These are phyloP conservation scores for Acheta domesticus DNA, from an alignment of 2,888 invertebrate genomes.

Conservation along the genomic window DNA sequence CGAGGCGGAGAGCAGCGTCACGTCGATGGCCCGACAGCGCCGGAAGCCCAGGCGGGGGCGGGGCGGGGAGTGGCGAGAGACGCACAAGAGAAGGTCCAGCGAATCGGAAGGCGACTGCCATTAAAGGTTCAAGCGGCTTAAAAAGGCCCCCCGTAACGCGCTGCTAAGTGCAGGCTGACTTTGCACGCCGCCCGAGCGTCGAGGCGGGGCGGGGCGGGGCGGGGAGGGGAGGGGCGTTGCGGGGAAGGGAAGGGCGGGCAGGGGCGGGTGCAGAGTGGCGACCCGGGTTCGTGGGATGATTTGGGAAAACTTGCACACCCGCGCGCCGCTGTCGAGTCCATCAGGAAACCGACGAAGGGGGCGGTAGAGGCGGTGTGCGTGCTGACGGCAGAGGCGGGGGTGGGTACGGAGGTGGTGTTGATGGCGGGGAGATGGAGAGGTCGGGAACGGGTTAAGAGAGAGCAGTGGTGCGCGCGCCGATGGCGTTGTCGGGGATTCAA, in stretches of 20 bases:
- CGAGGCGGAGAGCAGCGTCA: no score
- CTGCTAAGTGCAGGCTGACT: neutral
- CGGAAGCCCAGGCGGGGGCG: no score
- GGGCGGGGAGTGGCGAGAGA: no score
- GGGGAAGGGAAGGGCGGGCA: neutral
- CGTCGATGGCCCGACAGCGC: no score
- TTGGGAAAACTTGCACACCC: neutral
- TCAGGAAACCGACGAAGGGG: neutral
- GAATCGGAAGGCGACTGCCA: conserved; percentile 6
- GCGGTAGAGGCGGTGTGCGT: no score
- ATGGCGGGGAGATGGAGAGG: no score
- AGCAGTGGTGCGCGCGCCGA: no score
- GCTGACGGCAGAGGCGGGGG: no score
- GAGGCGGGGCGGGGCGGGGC: neutral
- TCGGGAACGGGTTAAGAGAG: no score
- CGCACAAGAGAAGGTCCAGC: neutral
- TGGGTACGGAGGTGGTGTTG: no score
- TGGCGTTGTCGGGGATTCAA: no score
- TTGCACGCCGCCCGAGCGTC: neutral
- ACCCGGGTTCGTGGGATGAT: neutral
- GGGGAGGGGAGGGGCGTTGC: neutral
- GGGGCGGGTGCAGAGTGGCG: neutral
- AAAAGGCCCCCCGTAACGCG: neutral
- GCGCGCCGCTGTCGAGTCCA: neutral
- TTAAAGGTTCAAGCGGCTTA: conserved; percentile 2